Conservation (phyloP, 2,113 vertebrate species). For the Nesogale talazaci region DNA sequence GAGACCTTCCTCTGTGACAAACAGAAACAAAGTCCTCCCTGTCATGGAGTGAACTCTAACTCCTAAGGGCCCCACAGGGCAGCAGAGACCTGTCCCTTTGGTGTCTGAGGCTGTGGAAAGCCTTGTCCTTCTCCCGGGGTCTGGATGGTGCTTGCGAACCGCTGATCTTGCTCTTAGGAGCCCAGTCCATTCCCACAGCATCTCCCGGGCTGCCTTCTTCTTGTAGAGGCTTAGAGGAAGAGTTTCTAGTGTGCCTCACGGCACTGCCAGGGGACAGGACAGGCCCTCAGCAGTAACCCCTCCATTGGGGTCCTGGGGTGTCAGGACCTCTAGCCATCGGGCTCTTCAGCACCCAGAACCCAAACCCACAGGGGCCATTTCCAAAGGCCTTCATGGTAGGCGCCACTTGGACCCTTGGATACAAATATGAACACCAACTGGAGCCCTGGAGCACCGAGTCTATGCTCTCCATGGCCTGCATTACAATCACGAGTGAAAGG, state of each 20-base stretch:
- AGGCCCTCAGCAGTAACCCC: not conserved
- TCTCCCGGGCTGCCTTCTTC: too few relatives aligned
- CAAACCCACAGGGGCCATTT: not conserved
- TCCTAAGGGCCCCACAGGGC: too few relatives aligned
- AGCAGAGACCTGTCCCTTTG: too few relatives aligned
- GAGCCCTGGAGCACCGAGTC: not conserved
- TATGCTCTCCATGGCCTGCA: conserved; percentile 66
- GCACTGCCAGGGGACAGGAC: not conserved
- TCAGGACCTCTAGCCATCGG: not conserved
- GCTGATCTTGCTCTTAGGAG: too few relatives aligned
- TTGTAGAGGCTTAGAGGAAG: not conserved
- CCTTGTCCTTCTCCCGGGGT: too few relatives aligned
- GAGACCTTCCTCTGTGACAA: too few relatives aligned
- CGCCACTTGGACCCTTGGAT: not conserved
- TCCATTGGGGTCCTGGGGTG: not conserved
- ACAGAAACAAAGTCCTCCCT: not conserved
- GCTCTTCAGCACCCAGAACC: not conserved
- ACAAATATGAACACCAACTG: conserved; percentile 50
- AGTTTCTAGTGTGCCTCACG: not conserved
- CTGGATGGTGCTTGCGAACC: too few relatives aligned
- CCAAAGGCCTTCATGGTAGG: not conserved
- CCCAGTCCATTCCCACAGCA: too few relatives aligned
- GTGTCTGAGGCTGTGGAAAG: too few relatives aligned
- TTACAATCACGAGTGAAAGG: conserved; percentile 74
- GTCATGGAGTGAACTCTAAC: not conserved